phyloP scores from a whole-genome alignment of 2,888 invertebrate genomes.

The Geophilus truncorum region DNA sequence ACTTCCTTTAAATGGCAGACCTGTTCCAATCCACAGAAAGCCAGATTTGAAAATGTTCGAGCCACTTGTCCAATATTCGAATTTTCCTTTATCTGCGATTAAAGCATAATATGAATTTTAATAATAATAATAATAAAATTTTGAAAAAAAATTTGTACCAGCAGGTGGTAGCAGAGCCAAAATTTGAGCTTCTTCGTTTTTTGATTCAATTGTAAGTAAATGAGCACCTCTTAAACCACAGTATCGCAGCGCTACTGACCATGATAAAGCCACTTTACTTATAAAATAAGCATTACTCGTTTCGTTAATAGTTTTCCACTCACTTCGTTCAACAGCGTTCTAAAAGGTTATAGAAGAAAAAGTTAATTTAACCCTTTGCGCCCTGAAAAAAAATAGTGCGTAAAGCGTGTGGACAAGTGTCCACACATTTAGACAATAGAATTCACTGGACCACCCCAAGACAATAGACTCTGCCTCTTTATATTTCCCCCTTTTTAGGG shows the following conservation, averaged over 20 bases:
- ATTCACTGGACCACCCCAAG: too few relatives aligned
- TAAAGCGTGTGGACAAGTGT: too few relatives aligned
- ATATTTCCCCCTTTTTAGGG: too few relatives aligned
- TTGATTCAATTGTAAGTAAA: neutral
- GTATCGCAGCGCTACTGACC: neutral
- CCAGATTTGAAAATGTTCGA: neutral
- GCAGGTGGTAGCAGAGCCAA: neutral
- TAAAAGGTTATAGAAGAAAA: too few relatives aligned
- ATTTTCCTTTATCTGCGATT: neutral
- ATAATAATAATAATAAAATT: neutral
- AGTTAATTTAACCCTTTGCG: too few relatives aligned
- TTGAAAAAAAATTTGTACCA: neutral
- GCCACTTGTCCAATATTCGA: conserved; percentile 3
- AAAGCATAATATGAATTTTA: too few relatives aligned
- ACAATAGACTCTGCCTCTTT: too few relatives aligned
- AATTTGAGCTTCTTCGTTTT: neutral
- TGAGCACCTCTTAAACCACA: neutral
- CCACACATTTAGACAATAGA: too few relatives aligned
- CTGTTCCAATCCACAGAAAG: neutral
- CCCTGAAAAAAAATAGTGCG: too few relatives aligned
- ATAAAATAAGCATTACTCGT: neutral
- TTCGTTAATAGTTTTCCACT: neutral
- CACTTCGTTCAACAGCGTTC: neutral
- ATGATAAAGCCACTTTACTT: neutral
- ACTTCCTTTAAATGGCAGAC: neutral